Evolutionary conservation across 2,113 vertebrate genomes (phyloP).

Genomic region (human (Homo sapiens)): DNA sequence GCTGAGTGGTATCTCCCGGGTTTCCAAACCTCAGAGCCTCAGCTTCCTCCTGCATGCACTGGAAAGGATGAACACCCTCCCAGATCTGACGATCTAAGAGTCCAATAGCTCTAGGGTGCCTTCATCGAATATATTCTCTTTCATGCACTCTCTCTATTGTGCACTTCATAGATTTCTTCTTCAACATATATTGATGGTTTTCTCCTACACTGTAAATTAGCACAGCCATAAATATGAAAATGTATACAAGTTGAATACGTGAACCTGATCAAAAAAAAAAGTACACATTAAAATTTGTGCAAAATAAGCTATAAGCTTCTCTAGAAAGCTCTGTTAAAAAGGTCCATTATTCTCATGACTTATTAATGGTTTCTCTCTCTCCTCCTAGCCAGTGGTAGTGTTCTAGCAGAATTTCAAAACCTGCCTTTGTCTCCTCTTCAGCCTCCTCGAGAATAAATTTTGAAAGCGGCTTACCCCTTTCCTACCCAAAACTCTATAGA

Average conservation of each 20-base stretch:
- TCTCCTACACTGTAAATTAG: not conserved
- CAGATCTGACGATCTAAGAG: not conserved
- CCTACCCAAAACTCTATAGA: not conserved
- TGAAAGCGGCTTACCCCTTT: not conserved
- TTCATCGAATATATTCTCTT: not conserved
- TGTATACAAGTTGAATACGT: not conserved
- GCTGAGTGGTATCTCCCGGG: not conserved
- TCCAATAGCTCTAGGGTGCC: not conserved
- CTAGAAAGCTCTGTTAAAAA: not conserved
- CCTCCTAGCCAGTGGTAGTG: not conserved
- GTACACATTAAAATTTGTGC: not conserved
- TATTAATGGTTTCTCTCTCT: not conserved
- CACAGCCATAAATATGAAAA: not conserved
- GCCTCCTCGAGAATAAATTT: not conserved
- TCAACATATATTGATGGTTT: not conserved
- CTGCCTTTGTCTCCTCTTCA: not conserved
- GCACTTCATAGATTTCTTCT: not conserved
- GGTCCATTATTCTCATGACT: not conserved
- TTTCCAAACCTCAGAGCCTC: not conserved
- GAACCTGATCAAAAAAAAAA: too few species aligned
- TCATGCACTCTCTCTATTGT: not conserved
- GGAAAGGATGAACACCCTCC: rapidly evolving
- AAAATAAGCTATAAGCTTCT: not conserved
- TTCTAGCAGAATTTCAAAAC: not conserved
- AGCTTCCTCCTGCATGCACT: not conserved